Evolutionary conservation across 2,113 vertebrate species (phyloP).

Genomic region (Lophochroa leadbeateri): DNA sequence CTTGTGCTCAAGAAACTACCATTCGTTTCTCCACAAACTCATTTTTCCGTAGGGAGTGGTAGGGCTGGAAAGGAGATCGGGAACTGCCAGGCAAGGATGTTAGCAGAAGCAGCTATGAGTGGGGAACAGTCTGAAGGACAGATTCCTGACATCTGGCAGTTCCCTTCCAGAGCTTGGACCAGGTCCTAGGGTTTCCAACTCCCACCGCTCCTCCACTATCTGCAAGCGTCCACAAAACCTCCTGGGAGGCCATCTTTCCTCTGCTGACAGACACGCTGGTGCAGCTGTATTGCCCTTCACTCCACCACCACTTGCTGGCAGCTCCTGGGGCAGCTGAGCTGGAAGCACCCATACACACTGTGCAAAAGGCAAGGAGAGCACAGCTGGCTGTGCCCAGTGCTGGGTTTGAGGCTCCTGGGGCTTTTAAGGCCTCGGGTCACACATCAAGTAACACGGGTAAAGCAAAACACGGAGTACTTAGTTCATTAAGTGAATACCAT

Average conservation of each 20-base stretch:
- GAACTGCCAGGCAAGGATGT: neutral
- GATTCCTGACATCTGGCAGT: neutral
- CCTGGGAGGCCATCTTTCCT: neutral
- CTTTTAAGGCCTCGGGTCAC: neutral
- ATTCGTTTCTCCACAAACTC: neutral
- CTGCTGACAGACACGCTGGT: neutral
- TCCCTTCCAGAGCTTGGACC: neutral
- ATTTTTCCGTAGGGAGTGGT: neutral
- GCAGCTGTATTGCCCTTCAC: neutral
- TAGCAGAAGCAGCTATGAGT: neutral
- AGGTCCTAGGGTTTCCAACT: neutral
- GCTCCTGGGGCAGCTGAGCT: neutral
- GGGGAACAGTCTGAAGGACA: neutral
- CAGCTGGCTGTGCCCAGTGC: neutral
- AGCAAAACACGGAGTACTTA: neutral
- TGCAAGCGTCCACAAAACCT: neutral
- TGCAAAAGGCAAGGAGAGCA: neutral
- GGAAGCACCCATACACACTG: accelerated
- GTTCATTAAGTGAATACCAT: neutral
- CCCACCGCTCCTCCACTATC: neutral
- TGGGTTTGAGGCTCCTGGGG: neutral
- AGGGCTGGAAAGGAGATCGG: neutral
- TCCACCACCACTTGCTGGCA: neutral
- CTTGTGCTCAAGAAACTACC: neutral
- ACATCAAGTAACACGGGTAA: accelerated